These are phyloP conservation scores for Vesta saturnalis DNA, from an alignment of 2,888 invertebrate species.

Conservation along the genomic window DNA sequence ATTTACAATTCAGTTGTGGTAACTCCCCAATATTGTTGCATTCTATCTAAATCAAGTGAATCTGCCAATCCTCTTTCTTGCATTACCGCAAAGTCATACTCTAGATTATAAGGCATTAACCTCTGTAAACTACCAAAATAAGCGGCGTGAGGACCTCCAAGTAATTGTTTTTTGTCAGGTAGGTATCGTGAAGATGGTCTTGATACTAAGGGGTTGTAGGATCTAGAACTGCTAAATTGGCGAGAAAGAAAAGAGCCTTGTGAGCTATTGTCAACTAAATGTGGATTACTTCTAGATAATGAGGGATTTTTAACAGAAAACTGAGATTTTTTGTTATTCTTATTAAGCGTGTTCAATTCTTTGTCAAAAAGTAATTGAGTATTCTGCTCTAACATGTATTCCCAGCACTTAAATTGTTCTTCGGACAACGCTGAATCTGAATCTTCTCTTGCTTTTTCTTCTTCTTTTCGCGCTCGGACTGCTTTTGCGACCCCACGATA, in stretches of 20 bases:
- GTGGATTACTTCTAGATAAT: conserved; percentile 78
- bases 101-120: conserved; percentile 84
- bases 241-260: conserved; percentile 70
- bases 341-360: conserved; percentile 82
- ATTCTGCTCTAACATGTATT: conserved; percentile 92
- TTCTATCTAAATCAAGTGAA: conserved; percentile 83
- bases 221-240: conserved; percentile 83
- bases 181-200: conserved; percentile 70
- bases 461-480: conserved; percentile 71
- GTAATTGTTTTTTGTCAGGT: conserved; percentile 68
- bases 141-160: conserved; percentile 85
- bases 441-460: conserved; percentile 65
- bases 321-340: conserved; percentile 67
- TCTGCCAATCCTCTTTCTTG: conserved; percentile 80
- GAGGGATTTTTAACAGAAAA: conserved; percentile 67
- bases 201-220: conserved; percentile 73
- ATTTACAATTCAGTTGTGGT: conserved; percentile 84
- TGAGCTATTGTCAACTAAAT: conserved; percentile 64
- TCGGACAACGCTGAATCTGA: conserved; percentile 74
- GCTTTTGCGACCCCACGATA: conserved; percentile 71
- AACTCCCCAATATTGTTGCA: conserved; percentile 93
- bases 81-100: conserved; percentile 85
- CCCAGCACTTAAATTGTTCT: conserved; percentile 93
- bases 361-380: conserved; percentile 89
- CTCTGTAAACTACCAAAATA: conserved; percentile 88